These are phyloP conservation scores for Selenia dentaria DNA, from an alignment of 2,888 invertebrate genomes.

Conservation along the genomic window DNA sequence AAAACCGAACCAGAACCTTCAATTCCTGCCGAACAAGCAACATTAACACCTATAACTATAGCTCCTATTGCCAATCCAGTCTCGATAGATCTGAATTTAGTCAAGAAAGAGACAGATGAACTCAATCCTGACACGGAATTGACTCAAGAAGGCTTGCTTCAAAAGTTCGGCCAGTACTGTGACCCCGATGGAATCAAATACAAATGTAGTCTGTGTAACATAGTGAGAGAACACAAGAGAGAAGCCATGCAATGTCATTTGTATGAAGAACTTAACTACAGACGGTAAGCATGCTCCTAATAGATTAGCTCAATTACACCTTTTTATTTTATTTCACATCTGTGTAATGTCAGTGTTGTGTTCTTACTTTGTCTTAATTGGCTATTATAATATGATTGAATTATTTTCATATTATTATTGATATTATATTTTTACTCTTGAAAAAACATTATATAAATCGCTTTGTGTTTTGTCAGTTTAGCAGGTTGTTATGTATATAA, in stretches of 20 bases:
- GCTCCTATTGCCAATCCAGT: slow-evolving; percentile 32
- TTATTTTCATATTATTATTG: too few species aligned
- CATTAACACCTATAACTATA: slow-evolving; percentile 6
- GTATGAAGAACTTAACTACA: slow-evolving; percentile 87
- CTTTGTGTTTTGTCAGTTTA: too few species aligned
- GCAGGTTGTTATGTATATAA: too few species aligned
- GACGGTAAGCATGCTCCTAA: slow-evolving; percentile 86
- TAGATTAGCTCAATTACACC: too few species aligned
- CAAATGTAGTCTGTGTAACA: slow-evolving; percentile 86
- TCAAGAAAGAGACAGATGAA: slow-evolving; percentile 60
- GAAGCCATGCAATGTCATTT: slow-evolving; percentile 87
- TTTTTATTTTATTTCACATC: too few species aligned
- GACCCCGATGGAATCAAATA: slow-evolving; percentile 82
- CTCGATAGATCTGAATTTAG: slow-evolving; percentile 58
- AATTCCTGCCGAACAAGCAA: slow-evolving; percentile 6
- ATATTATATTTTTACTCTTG: too few species aligned
- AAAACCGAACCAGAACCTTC: slow-evolving; percentile 47
- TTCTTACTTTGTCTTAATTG: too few species aligned
- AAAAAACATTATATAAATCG: too few species aligned
- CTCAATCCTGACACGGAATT: slow-evolving; percentile 24
- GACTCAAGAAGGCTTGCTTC: slow-evolving; percentile 56
- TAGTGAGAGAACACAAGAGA: slow-evolving; percentile 81
- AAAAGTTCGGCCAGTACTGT: slow-evolving; percentile 64
- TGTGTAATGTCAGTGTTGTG: too few species aligned
- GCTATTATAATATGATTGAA: too few species aligned